phyloP scores from a whole-genome alignment of 1,140 invertebrate genomes.

The Stenopsyche tienmushanensis region DNA sequence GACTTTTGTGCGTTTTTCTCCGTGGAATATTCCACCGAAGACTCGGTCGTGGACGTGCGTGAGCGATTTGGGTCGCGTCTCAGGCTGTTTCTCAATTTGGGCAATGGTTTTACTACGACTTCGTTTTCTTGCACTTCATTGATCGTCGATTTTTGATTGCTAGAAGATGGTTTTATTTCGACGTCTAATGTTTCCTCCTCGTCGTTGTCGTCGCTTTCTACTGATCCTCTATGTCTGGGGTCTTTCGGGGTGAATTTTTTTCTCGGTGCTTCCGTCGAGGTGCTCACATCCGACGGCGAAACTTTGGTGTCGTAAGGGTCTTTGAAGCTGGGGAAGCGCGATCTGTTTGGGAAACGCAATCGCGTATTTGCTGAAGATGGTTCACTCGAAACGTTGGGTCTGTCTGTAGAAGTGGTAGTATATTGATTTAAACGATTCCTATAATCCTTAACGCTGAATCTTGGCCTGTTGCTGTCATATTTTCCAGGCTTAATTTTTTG shows the following conservation, averaged over 20 bases:
- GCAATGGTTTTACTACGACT: constrained; percentile 21
- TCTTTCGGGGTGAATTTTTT: constrained; percentile 55
- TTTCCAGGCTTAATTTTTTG: constrained; percentile 48
- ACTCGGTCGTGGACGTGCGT: constrained; percentile 26
- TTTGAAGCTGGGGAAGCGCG: constrained; percentile 45
- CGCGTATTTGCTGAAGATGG: constrained; percentile 44
- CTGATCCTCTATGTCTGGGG: constrained; percentile 49
- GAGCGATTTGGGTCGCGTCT: constrained; percentile 42
- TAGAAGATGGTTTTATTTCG: not conserved
- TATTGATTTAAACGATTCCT: constrained; percentile 52
- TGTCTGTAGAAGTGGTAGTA: constrained; percentile 52
- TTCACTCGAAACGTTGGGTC: constrained; percentile 51
- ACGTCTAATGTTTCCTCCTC: constrained; percentile 6
- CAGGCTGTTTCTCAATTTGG: constrained; percentile 25
- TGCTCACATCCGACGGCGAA: constrained; percentile 45
- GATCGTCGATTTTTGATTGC: not conserved
- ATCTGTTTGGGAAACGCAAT: constrained; percentile 50
- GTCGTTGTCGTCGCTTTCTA: constrained; percentile 44
- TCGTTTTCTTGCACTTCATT: constrained; percentile 33
- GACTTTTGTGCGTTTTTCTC: constrained; percentile 27
- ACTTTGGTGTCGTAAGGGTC: constrained; percentile 43
- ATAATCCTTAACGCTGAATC: constrained; percentile 64
- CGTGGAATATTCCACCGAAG: constrained; percentile 36
- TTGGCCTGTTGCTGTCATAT: constrained; percentile 52
- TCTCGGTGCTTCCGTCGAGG: constrained; percentile 47